Evolutionary conservation across 1,140 invertebrate species (phyloP).

Genomic region (Drosophila lacteicornis): DNA sequence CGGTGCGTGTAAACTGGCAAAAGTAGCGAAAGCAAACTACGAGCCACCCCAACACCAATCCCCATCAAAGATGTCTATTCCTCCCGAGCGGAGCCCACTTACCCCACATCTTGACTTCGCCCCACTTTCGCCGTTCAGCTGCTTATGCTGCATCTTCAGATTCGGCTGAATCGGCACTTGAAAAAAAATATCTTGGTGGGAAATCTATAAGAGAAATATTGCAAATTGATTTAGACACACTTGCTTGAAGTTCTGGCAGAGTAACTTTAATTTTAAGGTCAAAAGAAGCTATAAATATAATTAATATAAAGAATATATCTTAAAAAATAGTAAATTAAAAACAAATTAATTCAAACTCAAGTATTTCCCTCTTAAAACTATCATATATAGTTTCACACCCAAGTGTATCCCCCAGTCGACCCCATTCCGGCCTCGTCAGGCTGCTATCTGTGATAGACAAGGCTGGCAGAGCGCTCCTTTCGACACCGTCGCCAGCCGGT

Average conservation of each 20-base stretch:
- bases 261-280: neutral
- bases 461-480: constrained; percentile 54
- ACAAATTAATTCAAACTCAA: neutral
- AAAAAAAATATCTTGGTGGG: neutral
- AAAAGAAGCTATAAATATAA: neutral
- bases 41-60: constrained; percentile 6
- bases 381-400: neutral
- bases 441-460: constrained; percentile 56
- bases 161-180: constrained; percentile 16
- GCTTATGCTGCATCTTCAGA: constrained; percentile 41
- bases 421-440: constrained; percentile 1
- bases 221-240: neutral
- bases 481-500: constrained; percentile 69
- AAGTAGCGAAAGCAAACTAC: constrained; percentile 77
- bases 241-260: too few relatives aligned
- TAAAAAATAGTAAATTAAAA: neutral
- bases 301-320: neutral
- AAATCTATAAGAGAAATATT: neutral
- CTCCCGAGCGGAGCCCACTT: constrained; percentile 15
- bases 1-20: constrained; percentile 82
- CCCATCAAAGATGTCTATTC: constrained; percentile 45
- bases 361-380: neutral
- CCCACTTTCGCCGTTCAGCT: constrained; percentile 16
- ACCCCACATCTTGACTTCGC: neutral
- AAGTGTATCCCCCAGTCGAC: constrained; percentile 11